Percentiles rank a stretch among this genome's conserved stretches.
Evolutionary conservation across 2,113 vertebrate species (phyloP).

Genomic region (Shinisaurus crocodilurus): DNA sequence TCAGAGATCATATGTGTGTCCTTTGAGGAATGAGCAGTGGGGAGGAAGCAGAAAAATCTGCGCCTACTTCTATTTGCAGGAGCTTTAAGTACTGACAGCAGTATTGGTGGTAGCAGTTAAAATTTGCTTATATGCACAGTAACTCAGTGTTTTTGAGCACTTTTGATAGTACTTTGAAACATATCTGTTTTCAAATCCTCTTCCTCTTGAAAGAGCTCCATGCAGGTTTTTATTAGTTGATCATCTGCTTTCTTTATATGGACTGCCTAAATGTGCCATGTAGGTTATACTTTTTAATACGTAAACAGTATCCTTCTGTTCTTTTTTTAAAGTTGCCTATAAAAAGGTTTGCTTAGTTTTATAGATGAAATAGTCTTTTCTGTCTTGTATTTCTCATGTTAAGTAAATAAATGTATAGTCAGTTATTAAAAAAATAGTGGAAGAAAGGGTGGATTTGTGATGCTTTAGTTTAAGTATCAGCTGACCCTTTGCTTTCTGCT

Average conservation of each 20-base stretch:
- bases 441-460: not conserved
- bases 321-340: not conserved
- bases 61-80: not conserved
- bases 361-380: not conserved
- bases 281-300: constrained; percentile 7
- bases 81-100: not conserved
- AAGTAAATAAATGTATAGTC: not conserved
- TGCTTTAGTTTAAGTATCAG: not conserved
- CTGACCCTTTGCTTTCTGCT: not conserved
- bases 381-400: not conserved
- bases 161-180: not conserved
- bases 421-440: not conserved
- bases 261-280: not conserved
- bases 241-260: not conserved
- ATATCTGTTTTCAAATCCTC: not conserved
- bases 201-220: not conserved
- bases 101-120: not conserved
- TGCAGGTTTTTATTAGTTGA: not conserved
- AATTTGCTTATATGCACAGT: not conserved
- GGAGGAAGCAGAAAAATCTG: not conserved
- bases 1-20: not conserved
- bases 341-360: not conserved
- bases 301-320: not conserved
- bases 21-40: not conserved
- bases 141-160: too few relatives aligned